phyloP scores from a whole-genome alignment of 2,797 vertebrate species.

The Mormyrops attenuatus region DNA sequence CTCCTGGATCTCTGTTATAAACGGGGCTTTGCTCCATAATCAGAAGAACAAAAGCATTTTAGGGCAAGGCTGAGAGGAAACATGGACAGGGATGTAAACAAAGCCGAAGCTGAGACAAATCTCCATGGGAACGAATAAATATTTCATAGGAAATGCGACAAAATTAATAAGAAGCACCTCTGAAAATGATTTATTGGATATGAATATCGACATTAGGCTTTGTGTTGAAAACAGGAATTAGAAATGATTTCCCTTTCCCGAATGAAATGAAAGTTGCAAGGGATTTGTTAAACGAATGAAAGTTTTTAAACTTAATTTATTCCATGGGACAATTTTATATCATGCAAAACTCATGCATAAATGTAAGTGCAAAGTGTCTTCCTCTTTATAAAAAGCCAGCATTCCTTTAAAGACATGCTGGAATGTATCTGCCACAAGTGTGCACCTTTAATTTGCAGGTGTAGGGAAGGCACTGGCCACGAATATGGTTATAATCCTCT shows the following conservation, averaged over 20 bases:
- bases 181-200: conserved; percentile 15
- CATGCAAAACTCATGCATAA: neutral
- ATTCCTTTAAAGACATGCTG: neutral
- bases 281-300: neutral
- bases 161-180: conserved; percentile 19
- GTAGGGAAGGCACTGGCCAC: neutral
- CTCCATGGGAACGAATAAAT: conserved; percentile 18
- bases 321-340: neutral
- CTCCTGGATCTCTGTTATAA: neutral
- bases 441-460: neutral
- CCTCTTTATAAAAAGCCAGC: neutral
- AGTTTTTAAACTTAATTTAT: neutral
- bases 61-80: neutral
- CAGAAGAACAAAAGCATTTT: conserved; percentile 14
- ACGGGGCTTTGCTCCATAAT: neutral
- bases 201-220: neutral
- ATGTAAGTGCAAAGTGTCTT: neutral
- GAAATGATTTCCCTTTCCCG: neutral
- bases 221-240: conserved; percentile 14
- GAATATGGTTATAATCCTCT: conserved; percentile 15
- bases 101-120: neutral
- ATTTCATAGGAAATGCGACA: conserved; percentile 9
- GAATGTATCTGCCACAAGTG: neutral
- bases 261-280: neutral
- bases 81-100: conserved; percentile 21